Conservation (phyloP, 2,113 vertebrate genomes). For the Rhegmatorhina hoffmannsi region DNA sequence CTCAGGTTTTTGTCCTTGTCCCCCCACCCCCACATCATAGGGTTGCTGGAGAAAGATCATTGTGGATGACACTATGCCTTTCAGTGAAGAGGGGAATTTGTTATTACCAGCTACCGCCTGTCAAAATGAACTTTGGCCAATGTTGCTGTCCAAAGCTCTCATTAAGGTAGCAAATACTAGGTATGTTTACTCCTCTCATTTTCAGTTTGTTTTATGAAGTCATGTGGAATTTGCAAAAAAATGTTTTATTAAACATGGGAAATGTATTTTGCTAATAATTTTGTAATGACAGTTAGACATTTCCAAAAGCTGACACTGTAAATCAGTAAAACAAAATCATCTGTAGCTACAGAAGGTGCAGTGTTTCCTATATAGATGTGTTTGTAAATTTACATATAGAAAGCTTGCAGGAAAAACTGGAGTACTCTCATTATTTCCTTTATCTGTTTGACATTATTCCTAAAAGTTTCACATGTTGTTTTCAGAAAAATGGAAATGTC, state of each 20-base stretch:
- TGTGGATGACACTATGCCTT: constrained; percentile 91
- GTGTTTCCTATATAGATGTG: neutral
- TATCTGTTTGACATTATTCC: neutral
- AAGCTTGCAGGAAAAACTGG: neutral
- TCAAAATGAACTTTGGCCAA: constrained; percentile 90
- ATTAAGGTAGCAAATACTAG: constrained; percentile 89
- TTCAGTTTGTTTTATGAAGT: neutral
- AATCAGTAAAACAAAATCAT: neutral
- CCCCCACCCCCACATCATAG: constrained; percentile 57
- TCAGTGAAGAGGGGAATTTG: constrained; percentile 83
- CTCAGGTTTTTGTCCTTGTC: neutral
- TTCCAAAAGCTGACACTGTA: neutral
- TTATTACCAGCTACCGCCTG: constrained; percentile 86
- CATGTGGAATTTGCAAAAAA: neutral
- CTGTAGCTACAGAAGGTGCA: neutral
- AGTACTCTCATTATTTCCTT: neutral
- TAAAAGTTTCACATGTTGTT: neutral
- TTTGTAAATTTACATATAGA: neutral
- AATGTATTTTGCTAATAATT: neutral
- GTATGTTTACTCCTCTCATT: constrained; percentile 74
- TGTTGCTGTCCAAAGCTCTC: constrained; percentile 92
- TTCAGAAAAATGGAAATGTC: neutral
- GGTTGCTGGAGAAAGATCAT: constrained; percentile 93
- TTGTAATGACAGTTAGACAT: neutral
- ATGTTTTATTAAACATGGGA: neutral